Base-by-base conservation (phyloP, 2,888 invertebrate species). In the Myathropa florea region DNA sequence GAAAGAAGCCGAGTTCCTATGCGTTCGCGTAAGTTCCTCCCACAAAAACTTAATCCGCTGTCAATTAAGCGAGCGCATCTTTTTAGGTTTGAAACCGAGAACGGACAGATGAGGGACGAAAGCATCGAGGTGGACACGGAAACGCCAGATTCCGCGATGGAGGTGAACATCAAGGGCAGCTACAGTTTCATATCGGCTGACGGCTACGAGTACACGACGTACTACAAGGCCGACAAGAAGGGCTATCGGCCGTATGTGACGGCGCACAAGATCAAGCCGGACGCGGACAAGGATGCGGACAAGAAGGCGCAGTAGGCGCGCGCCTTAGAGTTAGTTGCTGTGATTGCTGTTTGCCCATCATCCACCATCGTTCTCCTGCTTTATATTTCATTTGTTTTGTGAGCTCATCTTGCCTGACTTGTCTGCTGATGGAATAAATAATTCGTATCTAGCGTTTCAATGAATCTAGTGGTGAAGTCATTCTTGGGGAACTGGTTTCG, bases 151-250 rank as follows among this genome's bases (percentile, higher is more conserved):
- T 90, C 87, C 64, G 90, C 89, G 28, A 60, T 55, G 36, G 76
- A 83, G 39, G 33, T 72, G 3, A 84, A 80, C 4, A 79, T 87
- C 4, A 68, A 89, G 3, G 93, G 90, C 88, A 93, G 91, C 23
- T 94, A 93, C 88, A 93, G 93, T 67, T 94, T 94, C 88, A 92
- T 93, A 57, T 94, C 93, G 0, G 93, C 93, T 26, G 94, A 94
- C 91, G 94, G 94, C 23, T 92, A 93, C 78, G 93, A 93, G 33
- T 94, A 94, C 89, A 93, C 93, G 10, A 93, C 94, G 9, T 91
- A 92, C 36, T 95, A 94, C 89, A 93, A 93, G 28, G 94, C 95
- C 4, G 94, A 94, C 87, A 93, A 94, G 89, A 93, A 94, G 80
- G 95, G 95, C 1, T 94, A 93, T 89, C 93, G 93, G 78, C 93